Evolutionary conservation across 2,888 invertebrate genomes (phyloP), one percentile per base, ranked within the genome.

Genomic region (Junonia oenone): DNA sequence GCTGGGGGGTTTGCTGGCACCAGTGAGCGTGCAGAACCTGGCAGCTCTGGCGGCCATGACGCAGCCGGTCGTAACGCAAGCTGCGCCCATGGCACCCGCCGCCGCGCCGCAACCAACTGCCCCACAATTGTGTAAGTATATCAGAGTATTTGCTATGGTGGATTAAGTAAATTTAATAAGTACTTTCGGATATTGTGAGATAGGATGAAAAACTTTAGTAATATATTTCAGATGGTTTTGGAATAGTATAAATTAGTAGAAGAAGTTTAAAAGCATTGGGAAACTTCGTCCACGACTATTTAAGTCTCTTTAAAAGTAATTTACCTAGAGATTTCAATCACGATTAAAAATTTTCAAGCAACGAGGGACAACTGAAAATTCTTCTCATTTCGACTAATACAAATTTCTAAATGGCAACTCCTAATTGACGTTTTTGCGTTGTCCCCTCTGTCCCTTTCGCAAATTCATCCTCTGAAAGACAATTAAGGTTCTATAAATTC

Each of bases 1-100:
- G 87, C 91, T 98, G 75, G 96, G 97, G 69, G 96, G 97, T 59
- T 90, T 98, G 67, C 75, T 95, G 75, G 94, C 94, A 65, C 95
- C 96, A 54, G 95, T 97, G 87, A 95, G 96, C 72, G 94, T 97
- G 91, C 97, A 97, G 92, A 97, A 97, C 90, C 90, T 98, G 79
- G 97, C 97, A 71, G 96, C 97, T 53, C 91, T 98, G 66, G 97
- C 97, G 54, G 95, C 95, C 46, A 95, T 96, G 92, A 93, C 95
- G 64, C 92, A 92, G 68, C 86, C 91, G n/a, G 89, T 91, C 13
- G 90, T 89, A 74, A 70, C 91, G 75, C 92, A 91, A 75, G 91
- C 76, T 81, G 86, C 75, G 67, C 65, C 81, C 59, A 83, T 92
- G 68, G 75, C 88, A 46, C 85, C 90, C 58, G 84, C 92, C 65